Conservation (phyloP, 2,113 vertebrate species). For the Uria lomvia region DNA sequence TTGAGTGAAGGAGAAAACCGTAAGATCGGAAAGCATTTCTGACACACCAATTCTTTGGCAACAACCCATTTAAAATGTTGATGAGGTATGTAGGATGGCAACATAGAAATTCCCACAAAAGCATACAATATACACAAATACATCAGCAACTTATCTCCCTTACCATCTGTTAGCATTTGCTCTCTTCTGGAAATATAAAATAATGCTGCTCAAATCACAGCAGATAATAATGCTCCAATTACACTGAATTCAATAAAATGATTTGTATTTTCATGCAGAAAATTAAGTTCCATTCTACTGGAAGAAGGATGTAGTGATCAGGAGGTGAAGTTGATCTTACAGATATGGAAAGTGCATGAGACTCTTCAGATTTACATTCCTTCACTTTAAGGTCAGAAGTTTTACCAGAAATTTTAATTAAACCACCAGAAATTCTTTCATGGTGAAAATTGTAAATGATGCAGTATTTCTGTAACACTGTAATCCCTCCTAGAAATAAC, state of each 20-base stretch:
- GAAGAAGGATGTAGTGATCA: rapidly evolving
- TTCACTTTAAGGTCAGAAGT: not conserved
- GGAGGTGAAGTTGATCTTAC: not conserved
- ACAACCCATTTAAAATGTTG: not conserved
- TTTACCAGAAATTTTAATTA: not conserved
- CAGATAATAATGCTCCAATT: not conserved
- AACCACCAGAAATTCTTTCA: not conserved
- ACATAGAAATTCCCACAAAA: not conserved
- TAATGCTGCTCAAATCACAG: not conserved
- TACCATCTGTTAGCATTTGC: not conserved
- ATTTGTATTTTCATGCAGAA: not conserved
- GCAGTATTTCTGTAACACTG: not conserved
- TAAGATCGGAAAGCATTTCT: not conserved
- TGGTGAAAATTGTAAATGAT: not conserved
- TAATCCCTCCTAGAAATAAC: not conserved
- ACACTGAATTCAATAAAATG: not conserved
- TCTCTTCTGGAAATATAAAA: not conserved
- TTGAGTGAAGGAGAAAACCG: not conserved
- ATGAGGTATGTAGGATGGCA: not conserved
- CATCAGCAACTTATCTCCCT: not conserved
- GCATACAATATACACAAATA: not conserved
- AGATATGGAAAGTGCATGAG: not conserved
- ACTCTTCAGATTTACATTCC: not conserved
- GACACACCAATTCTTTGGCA: not conserved
- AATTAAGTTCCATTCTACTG: not conserved